Conservation (phyloP, 2,113 vertebrate genomes). For the Jaculus jaculus region DNA sequence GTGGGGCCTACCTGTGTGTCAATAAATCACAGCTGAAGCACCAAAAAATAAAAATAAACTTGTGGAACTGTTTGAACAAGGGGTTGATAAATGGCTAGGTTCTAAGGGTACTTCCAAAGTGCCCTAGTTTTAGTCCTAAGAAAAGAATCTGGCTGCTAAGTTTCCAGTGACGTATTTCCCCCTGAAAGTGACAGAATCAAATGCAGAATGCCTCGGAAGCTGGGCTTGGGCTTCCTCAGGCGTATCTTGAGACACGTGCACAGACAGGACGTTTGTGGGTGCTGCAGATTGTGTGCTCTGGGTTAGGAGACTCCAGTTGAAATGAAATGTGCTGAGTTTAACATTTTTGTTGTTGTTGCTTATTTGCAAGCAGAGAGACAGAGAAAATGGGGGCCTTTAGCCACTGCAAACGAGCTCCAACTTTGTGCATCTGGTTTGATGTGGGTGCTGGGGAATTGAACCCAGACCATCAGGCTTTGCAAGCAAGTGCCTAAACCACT, state of each 20-base stretch:
- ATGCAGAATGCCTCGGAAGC: background rate
- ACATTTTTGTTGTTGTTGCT: background rate
- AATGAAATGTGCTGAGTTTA: conserved; percentile 29
- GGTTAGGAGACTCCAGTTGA: conserved; percentile 1
- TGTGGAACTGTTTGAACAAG: background rate
- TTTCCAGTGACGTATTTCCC: conserved; percentile 14
- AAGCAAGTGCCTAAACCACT: no score
- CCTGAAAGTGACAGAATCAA: conserved; percentile 10
- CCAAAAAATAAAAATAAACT: no score
- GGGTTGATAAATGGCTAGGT: background rate
- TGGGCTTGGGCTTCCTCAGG: background rate
- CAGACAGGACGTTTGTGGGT: background rate
- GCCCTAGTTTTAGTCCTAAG: conserved; percentile 37
- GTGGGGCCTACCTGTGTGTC: conserved; percentile 73
- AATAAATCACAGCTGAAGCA: conserved; percentile 77
- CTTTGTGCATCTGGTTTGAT: no score
- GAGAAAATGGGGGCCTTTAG: no score
- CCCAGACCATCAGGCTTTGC: no score
- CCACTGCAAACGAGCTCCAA: no score
- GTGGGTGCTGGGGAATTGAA: no score
- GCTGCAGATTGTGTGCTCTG: background rate
- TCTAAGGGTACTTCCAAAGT: background rate
- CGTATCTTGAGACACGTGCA: background rate
- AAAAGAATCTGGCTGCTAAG: conserved; percentile 5
- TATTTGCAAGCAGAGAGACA: no score